Base-by-base conservation (phyloP, 2,113 vertebrate genomes). In the Alces alces region DNA sequence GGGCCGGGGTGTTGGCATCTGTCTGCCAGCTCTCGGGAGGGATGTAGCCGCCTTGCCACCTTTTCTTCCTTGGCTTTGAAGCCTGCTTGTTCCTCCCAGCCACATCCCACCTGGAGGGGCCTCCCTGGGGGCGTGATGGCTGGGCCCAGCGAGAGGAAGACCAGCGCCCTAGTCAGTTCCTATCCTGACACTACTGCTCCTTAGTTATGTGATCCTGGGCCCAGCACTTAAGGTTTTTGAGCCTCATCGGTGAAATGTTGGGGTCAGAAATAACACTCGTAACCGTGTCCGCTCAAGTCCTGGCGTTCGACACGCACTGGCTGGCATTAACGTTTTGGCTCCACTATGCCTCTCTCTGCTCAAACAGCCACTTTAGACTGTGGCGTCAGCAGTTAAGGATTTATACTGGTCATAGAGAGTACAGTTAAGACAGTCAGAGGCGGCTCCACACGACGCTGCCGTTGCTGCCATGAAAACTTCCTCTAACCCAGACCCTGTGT, bases 401-500 rank as follows among this genome's bases (percentile, higher is more conserved):
- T 47, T 95, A 47, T 70, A 80, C 54, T 86, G 33, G 36, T 83
- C 2, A 0, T 9, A 28, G 19, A 80, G 88, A 28, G 57, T 9
- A 8, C 50, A 39, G 0, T 73, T 91, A 39, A 39, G 88, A 52
- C 64, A 83, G 19, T 92, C 55, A 83, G 27, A 92, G 88, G n/a
- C 15, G 28, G 55, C 1, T 15, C 70, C 23, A 12, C 50, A 30
- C 88, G n/a, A 11, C 57, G 55, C 84, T 58, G 36, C 88, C 14
- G 27, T 66, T 19, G 13, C 30, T 15, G 80, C 64, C 79, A 55
- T 43, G 70, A 89, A 66, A 87, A 36, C 27, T 13, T 58, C 52
- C 82, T 93, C 52, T 88, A 92, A 97, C 39, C 92, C 78, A 58
- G 87, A 80, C 61, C 97, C 73, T 78, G 19, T 76, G 33, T 79